phyloP scores from a whole-genome alignment of 1,140 invertebrate genomes.

The Lucilia cuprina region DNA sequence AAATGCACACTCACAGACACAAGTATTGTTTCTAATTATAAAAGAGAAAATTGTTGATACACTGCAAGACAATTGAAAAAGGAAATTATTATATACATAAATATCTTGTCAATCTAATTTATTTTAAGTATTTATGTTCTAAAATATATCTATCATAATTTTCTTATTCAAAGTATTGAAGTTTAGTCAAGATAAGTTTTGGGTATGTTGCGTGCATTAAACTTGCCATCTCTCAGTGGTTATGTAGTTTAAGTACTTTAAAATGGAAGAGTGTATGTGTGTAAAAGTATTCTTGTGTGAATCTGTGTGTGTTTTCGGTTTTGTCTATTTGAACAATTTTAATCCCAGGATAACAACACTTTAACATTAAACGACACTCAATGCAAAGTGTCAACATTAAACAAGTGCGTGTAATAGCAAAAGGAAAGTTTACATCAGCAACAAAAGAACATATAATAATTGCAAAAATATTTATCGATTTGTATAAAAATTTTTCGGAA shows the following conservation, averaged over 20 bases:
- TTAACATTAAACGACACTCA: conserved; percentile 35
- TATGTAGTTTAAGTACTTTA: neutral
- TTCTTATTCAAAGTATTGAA: too few relatives aligned
- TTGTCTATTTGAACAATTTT: conserved; percentile 12
- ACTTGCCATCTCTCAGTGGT: too few relatives aligned
- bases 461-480: neutral
- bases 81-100: too few relatives aligned
- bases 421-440: neutral
- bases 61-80: too few relatives aligned
- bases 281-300: neutral
- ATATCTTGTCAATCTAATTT: too few relatives aligned
- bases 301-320: neutral
- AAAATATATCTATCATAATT: too few relatives aligned
- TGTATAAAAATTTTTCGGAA: neutral
- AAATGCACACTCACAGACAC: neutral
- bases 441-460: neutral
- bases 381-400: conserved; percentile 30
- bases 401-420: conserved; percentile 10
- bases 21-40: too few relatives aligned
- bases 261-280: neutral
- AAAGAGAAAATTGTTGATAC: too few relatives aligned
- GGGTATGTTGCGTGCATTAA: too few relatives aligned
- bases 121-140: too few relatives aligned
- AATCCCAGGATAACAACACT: conserved; percentile 38
- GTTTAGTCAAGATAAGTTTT: too few relatives aligned